Base-by-base conservation (phyloP, 2,888 invertebrate genomes). In the Eristalis intricaria region DNA sequence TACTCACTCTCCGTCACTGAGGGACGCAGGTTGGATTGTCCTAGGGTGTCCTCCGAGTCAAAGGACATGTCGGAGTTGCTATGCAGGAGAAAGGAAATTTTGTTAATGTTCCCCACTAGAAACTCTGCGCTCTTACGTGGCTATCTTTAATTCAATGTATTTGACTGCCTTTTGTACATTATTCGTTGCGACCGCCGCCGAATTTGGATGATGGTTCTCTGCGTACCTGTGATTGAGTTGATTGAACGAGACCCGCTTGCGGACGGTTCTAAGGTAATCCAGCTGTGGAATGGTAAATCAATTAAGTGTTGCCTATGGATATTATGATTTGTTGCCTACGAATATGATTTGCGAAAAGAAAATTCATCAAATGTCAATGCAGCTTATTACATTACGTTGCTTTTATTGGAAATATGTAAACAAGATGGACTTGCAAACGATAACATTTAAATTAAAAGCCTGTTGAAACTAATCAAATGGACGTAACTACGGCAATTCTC, bases 1-100 rank as follows among this genome's bases (percentile, higher is more conserved):
- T 23, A 10, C 95, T 94, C 91, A 95, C 95, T 95, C 89, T 95
- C 95, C 0, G 94, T 94, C 74, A 94, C 94, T 0, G 95, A 95
- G 23, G 94, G 94, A 32, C 94, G 91, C 0, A 89, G 64, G 73
- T 71, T 81, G 1, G n/a, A 38, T 19, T 79, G 79, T 3, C 50
- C 70, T 1, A 58, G 10, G 7, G 56, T 75, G 5, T 82, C 68
- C 13, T 75, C 78, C 11, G 79, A 76, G 5, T 76, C 78, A 32
- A 66, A 81, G 10, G 84, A 82, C 10, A 65, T 15, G 3, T 84
- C 87, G 35, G 82, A 81, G 40, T 50, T 35, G 65, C 89, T 84
- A 63, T 4, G 15, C 29, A 63, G n/a, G n/a, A 60, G 13, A 26
- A 40, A 19, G 10, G 26, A 40, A 19, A 60, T 4, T 32, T 2